These are phyloP conservation scores for Periphyllus acericola DNA, from an alignment of 2,888 invertebrate genomes.

Conservation along the genomic window DNA sequence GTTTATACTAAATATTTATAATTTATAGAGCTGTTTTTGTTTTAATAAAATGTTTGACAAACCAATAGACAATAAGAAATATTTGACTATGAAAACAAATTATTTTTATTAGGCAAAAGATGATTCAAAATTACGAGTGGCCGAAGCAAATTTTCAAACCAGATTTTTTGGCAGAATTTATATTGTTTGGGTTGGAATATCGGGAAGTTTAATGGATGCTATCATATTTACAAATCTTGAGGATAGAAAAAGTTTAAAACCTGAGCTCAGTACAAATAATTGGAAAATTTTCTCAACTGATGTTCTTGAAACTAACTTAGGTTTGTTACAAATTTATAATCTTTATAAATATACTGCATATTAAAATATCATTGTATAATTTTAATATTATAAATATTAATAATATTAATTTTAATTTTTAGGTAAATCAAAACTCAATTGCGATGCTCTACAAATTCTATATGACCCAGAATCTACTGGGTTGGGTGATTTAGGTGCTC, in stretches of 20 bases:
- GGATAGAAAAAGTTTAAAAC: constrained; percentile 72
- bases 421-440: constrained; percentile 79
- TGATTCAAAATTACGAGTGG: constrained; percentile 79
- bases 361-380: background rate
- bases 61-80: background rate
- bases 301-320: constrained; percentile 79
- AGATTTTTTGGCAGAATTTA: constrained; percentile 79
- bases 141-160: constrained; percentile 80
- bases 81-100: background rate
- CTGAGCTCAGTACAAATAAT: constrained; percentile 74
- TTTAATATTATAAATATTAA: background rate
- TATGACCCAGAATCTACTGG: constrained; percentile 81
- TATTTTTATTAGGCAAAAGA: constrained; percentile 65
- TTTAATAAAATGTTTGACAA: background rate
- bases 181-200: constrained; percentile 75
- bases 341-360: background rate
- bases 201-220: constrained; percentile 75
- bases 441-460: constrained; percentile 84
- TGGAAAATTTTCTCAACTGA: constrained; percentile 93
- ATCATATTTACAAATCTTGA: constrained; percentile 82
- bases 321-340: constrained; percentile 65
- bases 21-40: background rate
- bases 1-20: background rate
- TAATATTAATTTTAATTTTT: constrained; percentile 62
- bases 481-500: constrained; percentile 80